Conservation (phyloP, 2,113 vertebrate genomes). For the Seriola rivoliana region DNA sequence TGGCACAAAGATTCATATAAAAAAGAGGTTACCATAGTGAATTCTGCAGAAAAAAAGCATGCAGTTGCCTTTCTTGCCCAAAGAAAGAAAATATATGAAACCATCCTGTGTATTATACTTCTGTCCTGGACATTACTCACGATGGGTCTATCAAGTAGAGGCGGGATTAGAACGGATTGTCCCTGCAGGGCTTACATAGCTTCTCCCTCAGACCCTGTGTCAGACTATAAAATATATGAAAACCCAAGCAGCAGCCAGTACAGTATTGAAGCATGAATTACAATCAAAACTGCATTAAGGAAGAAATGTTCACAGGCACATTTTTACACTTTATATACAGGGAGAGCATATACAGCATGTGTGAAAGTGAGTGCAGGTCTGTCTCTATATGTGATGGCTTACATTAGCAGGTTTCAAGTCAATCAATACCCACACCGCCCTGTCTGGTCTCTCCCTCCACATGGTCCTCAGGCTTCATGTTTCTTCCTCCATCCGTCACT, state of each 20-base stretch:
- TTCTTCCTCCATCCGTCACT: conserved; percentile 65
- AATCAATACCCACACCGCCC: conserved; percentile 65
- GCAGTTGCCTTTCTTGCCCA: conserved; percentile 14
- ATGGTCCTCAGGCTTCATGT: conserved; percentile 24
- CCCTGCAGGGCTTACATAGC: neutral
- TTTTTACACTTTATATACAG: neutral
- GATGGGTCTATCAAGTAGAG: conserved; percentile 15
- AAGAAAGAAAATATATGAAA: no score
- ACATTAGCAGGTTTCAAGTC: conserved; percentile 46
- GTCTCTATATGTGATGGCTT: conserved; percentile 50
- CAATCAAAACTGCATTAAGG: neutral
- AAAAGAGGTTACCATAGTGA: conserved; percentile 48
- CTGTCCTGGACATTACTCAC: conserved; percentile 37
- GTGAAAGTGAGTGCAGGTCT: conserved; percentile 47
- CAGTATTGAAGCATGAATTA: neutral
- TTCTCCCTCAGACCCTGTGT: conserved; percentile 1
- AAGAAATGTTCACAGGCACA: no score
- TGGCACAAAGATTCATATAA: conserved; percentile 5
- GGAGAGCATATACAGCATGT: neutral
- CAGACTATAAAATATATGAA: neutral
- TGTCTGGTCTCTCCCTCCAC: conserved; percentile 18
- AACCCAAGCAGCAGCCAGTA: neutral
- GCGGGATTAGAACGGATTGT: conserved; percentile 33
- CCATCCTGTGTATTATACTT: neutral
- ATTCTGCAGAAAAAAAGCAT: conserved; percentile 28